These are phyloP conservation scores for Melieria crassipennis DNA, from an alignment of 2,888 invertebrate genomes.

Conservation along the genomic window DNA sequence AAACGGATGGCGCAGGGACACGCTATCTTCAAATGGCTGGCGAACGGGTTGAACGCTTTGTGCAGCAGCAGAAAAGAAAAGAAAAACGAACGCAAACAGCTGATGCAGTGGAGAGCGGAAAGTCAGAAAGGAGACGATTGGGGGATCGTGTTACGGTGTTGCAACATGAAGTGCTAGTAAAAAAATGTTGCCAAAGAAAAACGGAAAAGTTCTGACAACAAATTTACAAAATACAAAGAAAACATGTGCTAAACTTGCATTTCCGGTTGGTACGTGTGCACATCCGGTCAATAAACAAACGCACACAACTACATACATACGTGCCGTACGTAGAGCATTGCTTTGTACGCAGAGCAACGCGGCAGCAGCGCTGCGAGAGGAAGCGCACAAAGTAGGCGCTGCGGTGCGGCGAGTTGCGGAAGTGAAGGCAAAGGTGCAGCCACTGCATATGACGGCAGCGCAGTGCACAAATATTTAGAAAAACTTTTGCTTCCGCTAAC, in stretches of 20 bases:
- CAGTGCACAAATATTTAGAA: constrained; percentile 32
- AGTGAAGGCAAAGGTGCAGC: constrained; percentile 5
- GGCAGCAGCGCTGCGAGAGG: background rate
- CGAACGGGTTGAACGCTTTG: too few relatives aligned
- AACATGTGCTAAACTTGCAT: constrained; percentile 63
- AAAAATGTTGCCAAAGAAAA: constrained; percentile 40
- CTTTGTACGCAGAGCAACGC: background rate
- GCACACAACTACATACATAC: constrained; percentile 1
- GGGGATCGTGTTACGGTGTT: too few relatives aligned
- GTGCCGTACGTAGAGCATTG: background rate
- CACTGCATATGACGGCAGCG: constrained; percentile 2
- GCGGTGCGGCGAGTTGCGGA: constrained; percentile 10
- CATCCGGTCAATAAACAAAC: constrained; percentile 36
- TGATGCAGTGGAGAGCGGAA: constrained; percentile 3
- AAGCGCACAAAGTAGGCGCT: background rate
- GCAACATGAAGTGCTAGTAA: constrained; percentile 9
- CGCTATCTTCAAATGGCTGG: too few relatives aligned
- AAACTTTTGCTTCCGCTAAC: constrained; percentile 19
- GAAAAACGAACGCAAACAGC: background rate
- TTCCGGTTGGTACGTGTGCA: constrained; percentile 57
- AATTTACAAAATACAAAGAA: constrained; percentile 50
- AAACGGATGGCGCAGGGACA: too few relatives aligned
- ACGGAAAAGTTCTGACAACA: constrained; percentile 15
- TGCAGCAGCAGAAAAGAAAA: constrained; percentile 10
- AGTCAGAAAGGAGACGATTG: background rate